Evolutionary conservation across 2,888 invertebrate species (phyloP).

Genomic region (Sminthurinus aureus): DNA sequence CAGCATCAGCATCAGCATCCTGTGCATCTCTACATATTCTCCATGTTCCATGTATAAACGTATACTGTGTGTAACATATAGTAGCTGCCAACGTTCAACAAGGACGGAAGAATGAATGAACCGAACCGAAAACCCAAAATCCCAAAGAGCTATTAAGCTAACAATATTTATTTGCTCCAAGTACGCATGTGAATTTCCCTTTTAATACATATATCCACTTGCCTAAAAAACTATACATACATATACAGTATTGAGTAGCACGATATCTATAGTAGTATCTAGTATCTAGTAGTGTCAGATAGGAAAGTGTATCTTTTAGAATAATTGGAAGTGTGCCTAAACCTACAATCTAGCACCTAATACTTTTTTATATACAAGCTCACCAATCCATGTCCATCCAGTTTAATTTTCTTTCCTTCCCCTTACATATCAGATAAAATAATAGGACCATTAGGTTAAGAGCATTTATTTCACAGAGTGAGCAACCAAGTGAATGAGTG

Average conservation of each 20-base stretch:
- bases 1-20: neutral
- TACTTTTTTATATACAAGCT: neutral
- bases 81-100: too few species aligned
- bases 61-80: too few species aligned
- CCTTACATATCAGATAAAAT: neutral
- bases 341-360: neutral
- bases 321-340: slow-evolving; percentile 24
- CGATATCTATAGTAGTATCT: neutral
- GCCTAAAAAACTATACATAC: too few species aligned
- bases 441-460: slow-evolving; percentile 12
- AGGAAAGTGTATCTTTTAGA: neutral
- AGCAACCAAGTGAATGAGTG: neutral
- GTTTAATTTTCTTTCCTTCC: neutral
- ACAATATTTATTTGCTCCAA: neutral
- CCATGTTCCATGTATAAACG: neutral
- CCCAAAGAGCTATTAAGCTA: neutral
- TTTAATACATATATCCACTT: neutral
- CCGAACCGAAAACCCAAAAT: neutral
- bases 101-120: neutral
- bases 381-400: slow-evolving; percentile 27
- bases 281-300: too few species aligned
- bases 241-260: neutral
- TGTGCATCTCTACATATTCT: neutral
- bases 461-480: neutral
- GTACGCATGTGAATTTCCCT: neutral